These are phyloP conservation scores for Ochropleura leucogaster DNA, from an alignment of 2,888 invertebrate genomes.

Conservation along the genomic window DNA sequence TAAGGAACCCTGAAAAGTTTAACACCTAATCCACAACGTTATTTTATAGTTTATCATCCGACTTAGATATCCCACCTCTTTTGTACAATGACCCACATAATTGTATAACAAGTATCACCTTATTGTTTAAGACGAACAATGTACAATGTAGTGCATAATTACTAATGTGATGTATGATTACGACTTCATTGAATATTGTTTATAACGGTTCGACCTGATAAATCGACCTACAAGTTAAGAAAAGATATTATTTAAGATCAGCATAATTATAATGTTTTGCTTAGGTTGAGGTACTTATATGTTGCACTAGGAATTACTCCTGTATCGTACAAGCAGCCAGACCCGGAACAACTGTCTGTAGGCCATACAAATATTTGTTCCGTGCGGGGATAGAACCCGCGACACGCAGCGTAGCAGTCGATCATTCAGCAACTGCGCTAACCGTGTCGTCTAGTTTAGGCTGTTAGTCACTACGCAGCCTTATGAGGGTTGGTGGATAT, in stretches of 20 bases:
- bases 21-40: background rate
- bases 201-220: conserved; percentile 4
- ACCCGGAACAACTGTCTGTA: too few relatives aligned
- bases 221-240: background rate
- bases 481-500: background rate
- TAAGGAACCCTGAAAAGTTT: too few relatives aligned
- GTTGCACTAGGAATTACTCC: too few relatives aligned
- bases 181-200: conserved; percentile 19
- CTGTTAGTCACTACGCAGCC: background rate
- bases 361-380: too few relatives aligned
- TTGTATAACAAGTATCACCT: conserved; percentile 31
- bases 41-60: conserved; percentile 18
- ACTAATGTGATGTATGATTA: conserved; percentile 7
- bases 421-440: too few relatives aligned
- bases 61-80: conserved; percentile 27
- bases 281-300: too few relatives aligned
- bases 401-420: too few relatives aligned
- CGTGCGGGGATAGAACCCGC: too few relatives aligned
- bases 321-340: too few relatives aligned
- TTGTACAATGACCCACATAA: conserved; percentile 53
- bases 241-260: background rate
- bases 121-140: conserved; percentile 52
- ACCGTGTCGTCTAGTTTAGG: too few relatives aligned
- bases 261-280: background rate
- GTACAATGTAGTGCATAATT: conserved; percentile 40